Base-by-base conservation (phyloP, 2,113 vertebrate genomes). In the Gasterosteus nipponicus region DNA sequence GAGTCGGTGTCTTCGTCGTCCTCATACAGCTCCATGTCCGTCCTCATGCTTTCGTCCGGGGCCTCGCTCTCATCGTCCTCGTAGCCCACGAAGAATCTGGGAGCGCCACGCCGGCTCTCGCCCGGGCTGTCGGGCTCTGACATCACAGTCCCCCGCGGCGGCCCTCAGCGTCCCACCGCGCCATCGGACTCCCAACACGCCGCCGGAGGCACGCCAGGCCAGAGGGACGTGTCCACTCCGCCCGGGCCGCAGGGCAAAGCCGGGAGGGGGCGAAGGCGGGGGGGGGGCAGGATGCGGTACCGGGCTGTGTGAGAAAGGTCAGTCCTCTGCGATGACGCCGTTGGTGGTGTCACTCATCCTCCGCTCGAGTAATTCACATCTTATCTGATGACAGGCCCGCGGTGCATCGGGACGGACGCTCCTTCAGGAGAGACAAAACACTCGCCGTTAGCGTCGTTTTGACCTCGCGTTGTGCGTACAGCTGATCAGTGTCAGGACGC, bases 31-130 rank as follows among this genome's bases (percentile, higher is more conserved):
- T 96, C 95, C 93, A 97, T 95, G 4, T 97, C 96, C 79, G 94
- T 95, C 95, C 95, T 98, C 95, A 97, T 96, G 95, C 94, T 95
- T 91, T 92, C 95, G 42, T 93, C 96, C 93, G 89, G 90, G 87
- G 93, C 93, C 83, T 96, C 96, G 92, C 94, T 96, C 89, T 98
- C 97, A 94, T 98, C 97, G 94, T 94, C 95, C 87, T 96, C 96
- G 95, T 95, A 96, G 94, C 97, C 97, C 16, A 99, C 95, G 89
- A 98, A 98, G 95, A 99, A 99, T 94, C 94, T 97, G 93, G 97
- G 96, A 87, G 95, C 86, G 86, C 94, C 93, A 89, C 82, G 93
- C 87, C 95, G 93, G 91, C 95, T 96, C 95, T 97, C 96, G 84
- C 84, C 93, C 93, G 93, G 94, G 94, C 96, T 95, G 95, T 92